Evolutionary conservation across 2,113 vertebrate species (phyloP).

Genomic region (Silurus asotus): DNA sequence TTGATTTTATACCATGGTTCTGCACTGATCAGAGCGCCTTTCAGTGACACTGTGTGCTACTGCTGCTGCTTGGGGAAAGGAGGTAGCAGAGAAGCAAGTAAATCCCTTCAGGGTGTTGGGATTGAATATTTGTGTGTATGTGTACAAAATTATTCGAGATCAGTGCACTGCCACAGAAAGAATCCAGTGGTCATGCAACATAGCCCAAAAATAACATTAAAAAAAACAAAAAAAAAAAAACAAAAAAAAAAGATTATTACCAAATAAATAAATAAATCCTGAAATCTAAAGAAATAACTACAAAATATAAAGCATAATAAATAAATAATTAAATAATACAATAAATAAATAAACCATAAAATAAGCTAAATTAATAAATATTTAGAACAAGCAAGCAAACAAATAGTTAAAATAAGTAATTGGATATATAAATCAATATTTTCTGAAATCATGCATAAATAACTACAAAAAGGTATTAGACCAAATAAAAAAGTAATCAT

Average conservation of each 20-base stretch:
- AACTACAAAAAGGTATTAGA: too few relatives aligned
- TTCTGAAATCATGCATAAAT: too few relatives aligned
- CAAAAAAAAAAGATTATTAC: not conserved
- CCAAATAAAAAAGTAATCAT: not conserved
- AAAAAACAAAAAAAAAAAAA: not conserved
- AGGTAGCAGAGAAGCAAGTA: not conserved
- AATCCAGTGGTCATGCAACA: constrained; percentile 32
- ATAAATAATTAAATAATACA: not conserved
- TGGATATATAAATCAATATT: not conserved
- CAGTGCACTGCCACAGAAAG: not conserved
- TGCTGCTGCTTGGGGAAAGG: not conserved
- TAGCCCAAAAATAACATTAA: not conserved
- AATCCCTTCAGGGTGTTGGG: not conserved
- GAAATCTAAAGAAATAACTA: too few relatives aligned
- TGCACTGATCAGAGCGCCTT: not conserved
- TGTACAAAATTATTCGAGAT: not conserved
- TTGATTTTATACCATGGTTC: not conserved
- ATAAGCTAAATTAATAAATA: constrained; percentile 10
- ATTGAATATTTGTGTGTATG: not conserved
- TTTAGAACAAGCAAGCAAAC: constrained; percentile 2
- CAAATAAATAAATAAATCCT: not conserved
- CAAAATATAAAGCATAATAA: not conserved
- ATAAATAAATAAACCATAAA: not conserved
- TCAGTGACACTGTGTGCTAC: not conserved
- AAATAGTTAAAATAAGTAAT: not conserved